These are phyloP conservation scores for Magallana nippona DNA, from an alignment of 2,888 invertebrate genomes.

Conservation along the genomic window DNA sequence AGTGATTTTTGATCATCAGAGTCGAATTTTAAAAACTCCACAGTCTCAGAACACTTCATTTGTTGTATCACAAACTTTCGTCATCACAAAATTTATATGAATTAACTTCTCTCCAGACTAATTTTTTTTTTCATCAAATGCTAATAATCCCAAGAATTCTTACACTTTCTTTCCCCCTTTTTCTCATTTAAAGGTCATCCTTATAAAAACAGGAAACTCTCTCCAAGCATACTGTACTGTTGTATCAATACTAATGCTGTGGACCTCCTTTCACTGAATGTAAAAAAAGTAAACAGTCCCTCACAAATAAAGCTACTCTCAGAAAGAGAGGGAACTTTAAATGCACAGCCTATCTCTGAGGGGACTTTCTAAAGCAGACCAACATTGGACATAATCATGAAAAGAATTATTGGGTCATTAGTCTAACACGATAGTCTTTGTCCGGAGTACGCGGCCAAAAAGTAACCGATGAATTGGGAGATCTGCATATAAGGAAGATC, in stretches of 20 bases:
- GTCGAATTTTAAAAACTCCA: no score
- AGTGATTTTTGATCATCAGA: no score
- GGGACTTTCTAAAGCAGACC: neutral
- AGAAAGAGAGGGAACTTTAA: slow-evolving; percentile 32
- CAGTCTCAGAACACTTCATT: no score
- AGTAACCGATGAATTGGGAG: no score
- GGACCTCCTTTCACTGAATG: slow-evolving; percentile 6
- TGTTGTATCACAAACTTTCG: no score
- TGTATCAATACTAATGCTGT: slow-evolving; percentile 15
- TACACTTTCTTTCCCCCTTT: neutral
- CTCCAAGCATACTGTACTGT: neutral
- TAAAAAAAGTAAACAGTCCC: slow-evolving; percentile 12
- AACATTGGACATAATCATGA: neutral
- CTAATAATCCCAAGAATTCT: neutral
- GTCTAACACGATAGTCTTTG: no score
- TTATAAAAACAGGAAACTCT: slow-evolving; percentile 12
- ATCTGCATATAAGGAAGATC: neutral
- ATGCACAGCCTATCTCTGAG: neutral
- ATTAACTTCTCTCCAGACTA: neutral
- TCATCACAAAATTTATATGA: no score
- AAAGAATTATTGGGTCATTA: neutral
- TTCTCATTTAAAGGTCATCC: neutral
- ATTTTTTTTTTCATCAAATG: neutral
- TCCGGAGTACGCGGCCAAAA: no score
- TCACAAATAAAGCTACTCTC: neutral